phyloP scores from a whole-genome alignment of 2,888 invertebrate species.

The Eristalis tenax region DNA sequence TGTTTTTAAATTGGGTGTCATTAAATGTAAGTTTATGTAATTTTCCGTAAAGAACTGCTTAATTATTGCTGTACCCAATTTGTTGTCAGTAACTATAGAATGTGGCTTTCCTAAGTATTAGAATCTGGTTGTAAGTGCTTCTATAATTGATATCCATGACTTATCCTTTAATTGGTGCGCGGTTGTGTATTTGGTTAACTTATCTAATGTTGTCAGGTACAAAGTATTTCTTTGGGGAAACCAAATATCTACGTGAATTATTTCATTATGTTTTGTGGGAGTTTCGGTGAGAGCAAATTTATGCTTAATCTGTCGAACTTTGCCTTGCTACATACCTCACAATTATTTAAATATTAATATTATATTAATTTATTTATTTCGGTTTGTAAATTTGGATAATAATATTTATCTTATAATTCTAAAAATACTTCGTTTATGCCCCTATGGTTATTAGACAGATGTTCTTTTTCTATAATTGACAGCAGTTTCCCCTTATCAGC shows the following conservation, averaged over 20 bases:
- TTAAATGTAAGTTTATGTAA: no score
- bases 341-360: constrained; percentile 1
- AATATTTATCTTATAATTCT: neutral
- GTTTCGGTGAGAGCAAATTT: neutral
- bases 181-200: no score
- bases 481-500: constrained; percentile 2
- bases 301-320: constrained; percentile 6
- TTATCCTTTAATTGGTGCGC: no score
- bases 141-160: no score
- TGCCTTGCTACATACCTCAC: neutral
- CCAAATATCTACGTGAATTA: constrained; percentile 12
- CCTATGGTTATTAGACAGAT: neutral
- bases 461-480: constrained; percentile 3
- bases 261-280: neutral
- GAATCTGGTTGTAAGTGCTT: no score
- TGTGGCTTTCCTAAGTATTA: no score
- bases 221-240: constrained; percentile 1
- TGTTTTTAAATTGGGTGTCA: no score
- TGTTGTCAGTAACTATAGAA: no score
- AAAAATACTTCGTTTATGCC: constrained; percentile 12
- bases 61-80: no score
- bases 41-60: no score
- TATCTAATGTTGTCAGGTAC: constrained; percentile 6
- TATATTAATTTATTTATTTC: constrained; percentile 14
- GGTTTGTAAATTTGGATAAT: constrained; percentile 1